These are phyloP conservation scores for Chiloscyllium plagiosum DNA, from an alignment of 2,113 vertebrate genomes.

Conservation along the genomic window DNA sequence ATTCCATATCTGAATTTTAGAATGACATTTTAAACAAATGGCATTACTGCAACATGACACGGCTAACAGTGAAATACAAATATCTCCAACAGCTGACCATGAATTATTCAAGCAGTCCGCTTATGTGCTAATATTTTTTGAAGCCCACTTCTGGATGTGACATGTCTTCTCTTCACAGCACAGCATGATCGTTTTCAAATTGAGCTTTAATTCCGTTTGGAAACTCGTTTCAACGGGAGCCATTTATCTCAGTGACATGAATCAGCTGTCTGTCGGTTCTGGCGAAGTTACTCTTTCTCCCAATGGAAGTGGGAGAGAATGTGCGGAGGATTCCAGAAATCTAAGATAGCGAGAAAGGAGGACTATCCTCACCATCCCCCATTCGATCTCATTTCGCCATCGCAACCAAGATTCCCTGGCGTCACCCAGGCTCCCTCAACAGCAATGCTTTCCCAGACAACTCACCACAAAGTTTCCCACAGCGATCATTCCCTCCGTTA, in stretches of 20 bases:
- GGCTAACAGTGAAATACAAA: background rate
- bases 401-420: background rate
- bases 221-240: background rate
- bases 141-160: background rate
- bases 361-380: background rate
- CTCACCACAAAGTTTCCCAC: background rate
- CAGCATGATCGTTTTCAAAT: background rate
- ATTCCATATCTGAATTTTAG: background rate
- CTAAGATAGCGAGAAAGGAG: no score
- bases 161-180: background rate
- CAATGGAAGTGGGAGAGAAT: background rate
- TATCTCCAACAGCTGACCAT: slow-evolving; percentile 2
- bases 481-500: background rate
- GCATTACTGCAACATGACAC: background rate
- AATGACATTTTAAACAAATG: background rate
- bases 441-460: background rate
- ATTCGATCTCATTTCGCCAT: background rate
- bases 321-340: background rate
- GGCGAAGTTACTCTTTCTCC: background rate
- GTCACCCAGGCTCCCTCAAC: background rate
- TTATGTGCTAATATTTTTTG: background rate
- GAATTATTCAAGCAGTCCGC: background rate
- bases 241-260: background rate
- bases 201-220: background rate
- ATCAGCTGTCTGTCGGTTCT: background rate